Percentiles rank a stretch among this genome's conserved stretches.
These are phyloP conservation scores for Tanypteryx hageni DNA, from an alignment of 2,888 invertebrate species.

Conservation along the genomic window DNA sequence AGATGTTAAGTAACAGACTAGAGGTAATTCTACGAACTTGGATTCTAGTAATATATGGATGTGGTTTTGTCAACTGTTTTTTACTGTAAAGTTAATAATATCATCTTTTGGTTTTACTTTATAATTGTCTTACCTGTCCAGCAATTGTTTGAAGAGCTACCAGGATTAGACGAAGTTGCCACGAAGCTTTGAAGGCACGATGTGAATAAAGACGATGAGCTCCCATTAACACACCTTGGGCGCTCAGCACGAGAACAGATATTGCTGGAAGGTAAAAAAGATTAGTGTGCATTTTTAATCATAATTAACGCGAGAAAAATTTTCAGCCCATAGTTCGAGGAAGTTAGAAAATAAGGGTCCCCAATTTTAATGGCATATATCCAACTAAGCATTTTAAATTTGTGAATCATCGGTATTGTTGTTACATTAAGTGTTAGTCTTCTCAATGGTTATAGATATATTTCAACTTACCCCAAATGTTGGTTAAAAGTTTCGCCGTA, in stretches of 20 bases:
- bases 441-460: background rate
- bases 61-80: background rate
- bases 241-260: constrained; percentile 71
- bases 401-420: background rate
- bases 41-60: too few species aligned
- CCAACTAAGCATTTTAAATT: background rate
- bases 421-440: too few species aligned
- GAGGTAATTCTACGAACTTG: too few species aligned
- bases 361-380: too few species aligned
- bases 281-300: background rate
- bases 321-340: too few species aligned
- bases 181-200: constrained; percentile 85
- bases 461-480: constrained; percentile 41
- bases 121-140: constrained; percentile 81
- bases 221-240: constrained; percentile 86
- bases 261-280: constrained; percentile 70
- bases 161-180: constrained; percentile 80
- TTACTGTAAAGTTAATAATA: background rate
- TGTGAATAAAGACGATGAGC: constrained; percentile 90
- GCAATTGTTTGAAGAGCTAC: constrained; percentile 83
- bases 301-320: background rate
- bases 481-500: constrained; percentile 65
- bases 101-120: too few species aligned
- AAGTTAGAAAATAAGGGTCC: too few species aligned
- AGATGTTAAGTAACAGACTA: too few species aligned